Conservation (phyloP, 2,113 vertebrate species). For the Colaptes auratus region DNA sequence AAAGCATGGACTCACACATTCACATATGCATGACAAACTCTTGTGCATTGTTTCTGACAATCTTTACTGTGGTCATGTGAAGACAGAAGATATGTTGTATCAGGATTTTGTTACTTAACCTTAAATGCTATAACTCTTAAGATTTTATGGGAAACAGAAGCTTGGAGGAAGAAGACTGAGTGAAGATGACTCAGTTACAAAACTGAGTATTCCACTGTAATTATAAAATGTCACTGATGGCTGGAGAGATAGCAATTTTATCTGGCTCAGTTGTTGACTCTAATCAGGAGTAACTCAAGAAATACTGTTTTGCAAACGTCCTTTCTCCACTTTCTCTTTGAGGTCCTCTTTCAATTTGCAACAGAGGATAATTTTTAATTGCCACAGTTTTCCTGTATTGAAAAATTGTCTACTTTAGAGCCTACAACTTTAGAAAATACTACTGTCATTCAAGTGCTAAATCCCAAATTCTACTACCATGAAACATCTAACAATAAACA, state of each 20-base stretch:
- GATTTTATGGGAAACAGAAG: neutral
- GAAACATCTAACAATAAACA: neutral
- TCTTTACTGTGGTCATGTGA: neutral
- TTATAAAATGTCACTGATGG: neutral
- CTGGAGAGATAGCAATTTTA: neutral
- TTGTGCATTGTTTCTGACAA: neutral
- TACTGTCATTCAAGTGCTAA: neutral
- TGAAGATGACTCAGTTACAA: neutral
- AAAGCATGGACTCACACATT: neutral
- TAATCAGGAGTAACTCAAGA: neutral
- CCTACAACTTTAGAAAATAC: neutral
- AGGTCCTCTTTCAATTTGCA: neutral
- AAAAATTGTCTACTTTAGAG: neutral
- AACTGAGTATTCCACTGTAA: neutral
- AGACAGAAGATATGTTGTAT: too few relatives aligned
- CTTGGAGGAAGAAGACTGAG: neutral
- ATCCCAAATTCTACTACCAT: neutral
- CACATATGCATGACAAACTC: neutral
- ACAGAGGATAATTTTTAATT: neutral
- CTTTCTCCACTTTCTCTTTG: neutral
- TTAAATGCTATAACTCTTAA: neutral
- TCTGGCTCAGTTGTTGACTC: neutral
- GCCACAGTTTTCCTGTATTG: neutral
- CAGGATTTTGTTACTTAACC: neutral
- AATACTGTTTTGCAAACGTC: neutral